phyloP scores from a whole-genome alignment of 2,113 vertebrate genomes.

The Crotalus horridus region DNA sequence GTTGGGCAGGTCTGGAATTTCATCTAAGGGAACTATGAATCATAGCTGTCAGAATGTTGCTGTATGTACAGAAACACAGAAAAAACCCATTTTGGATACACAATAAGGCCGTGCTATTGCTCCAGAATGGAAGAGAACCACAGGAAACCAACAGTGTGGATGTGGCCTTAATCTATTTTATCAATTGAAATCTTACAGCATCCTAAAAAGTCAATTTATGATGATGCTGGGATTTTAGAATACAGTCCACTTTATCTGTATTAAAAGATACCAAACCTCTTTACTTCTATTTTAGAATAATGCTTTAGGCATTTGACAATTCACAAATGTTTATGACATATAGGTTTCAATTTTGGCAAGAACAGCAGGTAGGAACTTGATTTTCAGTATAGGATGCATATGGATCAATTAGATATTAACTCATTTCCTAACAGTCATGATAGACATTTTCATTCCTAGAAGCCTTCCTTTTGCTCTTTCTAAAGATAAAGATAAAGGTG shows the following conservation, averaged over 20 bases:
- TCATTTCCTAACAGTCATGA: neutral
- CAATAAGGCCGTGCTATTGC: neutral
- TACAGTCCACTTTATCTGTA: neutral
- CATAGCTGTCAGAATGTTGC: neutral
- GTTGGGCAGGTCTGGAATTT: neutral
- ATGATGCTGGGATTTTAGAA: neutral
- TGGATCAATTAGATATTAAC: neutral
- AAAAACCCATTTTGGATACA: neutral
- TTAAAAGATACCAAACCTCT: neutral
- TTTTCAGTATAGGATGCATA: neutral
- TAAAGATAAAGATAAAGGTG: neutral
- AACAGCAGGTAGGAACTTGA: neutral
- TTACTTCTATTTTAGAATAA: neutral
- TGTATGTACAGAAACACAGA: neutral
- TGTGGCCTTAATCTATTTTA: neutral
- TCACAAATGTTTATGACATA: neutral
- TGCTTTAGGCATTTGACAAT: neutral
- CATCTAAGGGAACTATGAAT: neutral
- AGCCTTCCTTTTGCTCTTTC: neutral
- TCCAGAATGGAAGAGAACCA: neutral
- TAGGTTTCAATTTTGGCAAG: neutral
- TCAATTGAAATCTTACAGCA: neutral
- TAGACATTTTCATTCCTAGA: neutral
- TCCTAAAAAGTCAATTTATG: neutral
- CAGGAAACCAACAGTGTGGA: neutral